phyloP scores from a whole-genome alignment of 2,113 vertebrate species.

The Speoplatyrhinus poulsoni region DNA sequence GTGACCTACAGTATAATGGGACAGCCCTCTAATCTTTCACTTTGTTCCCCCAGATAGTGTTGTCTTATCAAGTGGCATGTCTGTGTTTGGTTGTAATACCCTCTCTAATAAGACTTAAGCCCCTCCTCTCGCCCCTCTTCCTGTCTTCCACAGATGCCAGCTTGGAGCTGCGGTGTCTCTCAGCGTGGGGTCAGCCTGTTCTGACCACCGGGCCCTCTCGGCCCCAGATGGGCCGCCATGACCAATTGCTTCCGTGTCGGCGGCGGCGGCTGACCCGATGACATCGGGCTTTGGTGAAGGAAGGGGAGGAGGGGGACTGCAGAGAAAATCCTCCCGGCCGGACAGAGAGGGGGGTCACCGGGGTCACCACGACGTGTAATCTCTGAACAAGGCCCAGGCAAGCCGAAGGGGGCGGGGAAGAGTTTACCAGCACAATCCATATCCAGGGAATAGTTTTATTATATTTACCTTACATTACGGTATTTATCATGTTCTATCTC shows the following conservation, averaged over 20 bases:
- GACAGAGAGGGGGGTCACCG: slow-evolving; percentile 4
- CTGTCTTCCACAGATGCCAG: slow-evolving; percentile 34
- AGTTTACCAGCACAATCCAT: too few species aligned
- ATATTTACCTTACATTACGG: too few species aligned
- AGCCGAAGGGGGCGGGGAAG: too few species aligned
- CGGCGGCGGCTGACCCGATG: slow-evolving; percentile 44
- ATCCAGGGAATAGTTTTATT: too few species aligned
- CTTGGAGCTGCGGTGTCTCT: slow-evolving; percentile 37
- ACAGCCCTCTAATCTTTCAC: slow-evolving; percentile 65
- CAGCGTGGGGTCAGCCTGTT: slow-evolving; percentile 48
- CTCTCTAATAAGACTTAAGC: slow-evolving; percentile 73
- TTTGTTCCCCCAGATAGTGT: slow-evolving; percentile 66
- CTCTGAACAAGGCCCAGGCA: slow-evolving; percentile 24
- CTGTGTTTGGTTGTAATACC: slow-evolving; percentile 68
- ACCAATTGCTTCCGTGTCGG: slow-evolving; percentile 55
- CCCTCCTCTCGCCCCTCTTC: slow-evolving; percentile 38
- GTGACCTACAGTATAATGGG: slow-evolving; percentile 58
- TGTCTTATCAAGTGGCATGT: slow-evolving; percentile 67
- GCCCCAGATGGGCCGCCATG: slow-evolving; percentile 46
- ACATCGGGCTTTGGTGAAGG: slow-evolving; percentile 28
- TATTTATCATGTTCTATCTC: too few species aligned
- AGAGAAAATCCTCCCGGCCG: slow-evolving; percentile 30
- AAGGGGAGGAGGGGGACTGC: neutral
- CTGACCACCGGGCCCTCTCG: slow-evolving; percentile 29
- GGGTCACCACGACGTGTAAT: slow-evolving; percentile 46